These are phyloP conservation scores for Sturmia bella DNA, from an alignment of 2,888 invertebrate genomes.

Conservation along the genomic window DNA sequence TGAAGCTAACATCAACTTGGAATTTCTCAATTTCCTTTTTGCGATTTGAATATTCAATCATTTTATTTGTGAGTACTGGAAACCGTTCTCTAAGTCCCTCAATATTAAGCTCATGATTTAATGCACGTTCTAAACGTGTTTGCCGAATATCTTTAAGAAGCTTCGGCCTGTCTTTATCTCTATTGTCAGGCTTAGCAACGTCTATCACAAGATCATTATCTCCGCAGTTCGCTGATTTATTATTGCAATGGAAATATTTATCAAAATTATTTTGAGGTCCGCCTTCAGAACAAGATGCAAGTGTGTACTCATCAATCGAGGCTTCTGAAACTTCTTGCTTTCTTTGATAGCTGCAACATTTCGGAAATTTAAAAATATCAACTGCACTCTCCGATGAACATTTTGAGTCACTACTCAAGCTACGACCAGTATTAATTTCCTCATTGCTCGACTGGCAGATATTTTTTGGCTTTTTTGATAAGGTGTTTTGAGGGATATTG, in stretches of 20 bases:
- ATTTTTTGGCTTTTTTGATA: slow-evolving; percentile 30
- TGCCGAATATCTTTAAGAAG: slow-evolving; percentile 73
- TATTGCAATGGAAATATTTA: slow-evolving; percentile 67
- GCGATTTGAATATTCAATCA: background rate
- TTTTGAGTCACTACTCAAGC: slow-evolving; percentile 70
- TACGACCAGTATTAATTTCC: slow-evolving; percentile 72
- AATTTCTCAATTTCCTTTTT: slow-evolving; percentile 40
- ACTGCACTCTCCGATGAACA: slow-evolving; percentile 58
- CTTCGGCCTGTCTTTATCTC: slow-evolving; percentile 71
- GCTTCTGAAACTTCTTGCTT: slow-evolving; percentile 35
- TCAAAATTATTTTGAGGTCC: slow-evolving; percentile 68
- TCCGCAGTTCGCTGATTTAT: slow-evolving; percentile 62
- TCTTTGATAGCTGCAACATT: background rate
- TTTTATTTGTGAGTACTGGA: slow-evolving; percentile 11
- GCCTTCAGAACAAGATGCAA: slow-evolving; percentile 48
- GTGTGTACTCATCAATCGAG: slow-evolving; percentile 67
- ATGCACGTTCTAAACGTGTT: slow-evolving; percentile 72
- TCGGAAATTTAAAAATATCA: background rate
- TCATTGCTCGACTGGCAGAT: slow-evolving; percentile 47
- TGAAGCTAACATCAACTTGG: slow-evolving; percentile 75
- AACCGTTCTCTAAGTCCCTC: slow-evolving; percentile 35
- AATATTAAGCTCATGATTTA: slow-evolving; percentile 73
- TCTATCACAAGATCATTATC: slow-evolving; percentile 73
- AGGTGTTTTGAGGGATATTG: slow-evolving; percentile 3
- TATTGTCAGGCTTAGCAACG: slow-evolving; percentile 73